Conservation (phyloP, 2,113 vertebrate genomes). For the Spermophilus dauricus region DNA sequence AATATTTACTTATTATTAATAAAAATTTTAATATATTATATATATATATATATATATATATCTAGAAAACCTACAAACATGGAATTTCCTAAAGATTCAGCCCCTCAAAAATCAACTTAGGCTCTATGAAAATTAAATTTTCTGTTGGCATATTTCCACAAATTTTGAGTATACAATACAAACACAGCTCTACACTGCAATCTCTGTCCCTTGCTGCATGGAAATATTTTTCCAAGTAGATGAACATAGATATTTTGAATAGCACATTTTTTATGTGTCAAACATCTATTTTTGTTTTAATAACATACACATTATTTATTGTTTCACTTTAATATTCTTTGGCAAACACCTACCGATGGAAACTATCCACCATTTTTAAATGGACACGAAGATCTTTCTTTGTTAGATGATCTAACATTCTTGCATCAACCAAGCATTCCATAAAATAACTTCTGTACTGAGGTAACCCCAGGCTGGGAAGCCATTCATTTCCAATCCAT, state of each 20-base stretch:
- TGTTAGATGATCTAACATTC: conserved; percentile 99
- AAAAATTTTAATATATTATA: background rate
- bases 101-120: background rate
- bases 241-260: background rate
- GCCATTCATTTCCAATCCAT: conserved; percentile 99
- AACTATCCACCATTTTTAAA: conserved; percentile 99
- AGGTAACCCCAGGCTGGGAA: conserved; percentile 98
- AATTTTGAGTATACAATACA: background rate
- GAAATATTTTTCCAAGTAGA: background rate
- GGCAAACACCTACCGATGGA: conserved; percentile 94
- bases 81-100: background rate
- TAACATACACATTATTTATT: background rate
- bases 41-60: background rate
- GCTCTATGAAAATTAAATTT: background rate
- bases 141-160: background rate
- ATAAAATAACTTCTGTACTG: conserved; percentile 99
- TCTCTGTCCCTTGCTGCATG: background rate
- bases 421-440: conserved; percentile 99
- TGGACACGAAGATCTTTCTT: conserved; percentile 99
- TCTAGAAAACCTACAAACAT: background rate
- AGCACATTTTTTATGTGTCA: background rate
- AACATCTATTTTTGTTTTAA: background rate
- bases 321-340: background rate
- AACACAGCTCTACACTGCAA: background rate
- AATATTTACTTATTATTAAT: background rate